These are phyloP conservation scores for Brachyhypopomus occidentalis DNA, from an alignment of 2,113 vertebrate species.

Conservation along the genomic window DNA sequence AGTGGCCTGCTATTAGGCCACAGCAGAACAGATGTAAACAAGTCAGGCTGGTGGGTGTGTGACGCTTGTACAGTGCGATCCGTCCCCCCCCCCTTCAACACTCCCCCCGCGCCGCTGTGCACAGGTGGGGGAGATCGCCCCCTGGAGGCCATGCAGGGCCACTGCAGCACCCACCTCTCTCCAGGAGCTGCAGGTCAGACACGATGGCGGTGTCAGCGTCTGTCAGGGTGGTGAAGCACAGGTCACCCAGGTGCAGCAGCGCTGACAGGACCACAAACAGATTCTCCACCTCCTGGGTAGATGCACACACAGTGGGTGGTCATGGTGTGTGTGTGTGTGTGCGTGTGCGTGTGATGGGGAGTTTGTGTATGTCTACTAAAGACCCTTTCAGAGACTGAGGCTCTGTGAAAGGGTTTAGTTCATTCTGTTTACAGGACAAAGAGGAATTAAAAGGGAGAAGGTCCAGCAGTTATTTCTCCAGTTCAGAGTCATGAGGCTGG, in stretches of 20 bases:
- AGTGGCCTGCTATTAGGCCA: conserved; percentile 43
- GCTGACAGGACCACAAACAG: conserved; percentile 87
- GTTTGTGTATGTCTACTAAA: too few species aligned
- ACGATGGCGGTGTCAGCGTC: conserved; percentile 81
- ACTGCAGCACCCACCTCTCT: conserved; percentile 82
- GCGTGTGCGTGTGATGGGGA: too few species aligned
- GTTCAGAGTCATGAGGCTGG: conserved; percentile 17
- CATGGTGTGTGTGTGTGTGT: background rate
- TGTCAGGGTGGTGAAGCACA: conserved; percentile 79
- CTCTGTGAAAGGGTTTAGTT: background rate
- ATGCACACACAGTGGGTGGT: background rate
- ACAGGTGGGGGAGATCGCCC: conserved; percentile 24
- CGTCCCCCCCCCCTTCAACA: conserved; percentile 1
- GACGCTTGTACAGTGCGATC: conserved; percentile 24
- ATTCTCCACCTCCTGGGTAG: conserved; percentile 85
- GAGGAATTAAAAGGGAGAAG: background rate
- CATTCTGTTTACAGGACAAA: background rate
- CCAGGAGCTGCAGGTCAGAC: conserved; percentile 89
- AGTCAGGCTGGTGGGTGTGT: conserved; percentile 31
- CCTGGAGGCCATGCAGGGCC: conserved; percentile 29
- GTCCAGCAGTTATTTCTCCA: background rate
- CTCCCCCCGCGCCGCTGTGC: background rate
- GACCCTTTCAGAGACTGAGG: background rate
- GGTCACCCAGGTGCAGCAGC: conserved; percentile 86
- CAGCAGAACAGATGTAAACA: conserved; percentile 56